Percentiles rank a stretch among this genome's conserved stretches.
phyloP scores from a whole-genome alignment of 2,113 vertebrate genomes.

The Oncorhynchus gorbuscha region DNA sequence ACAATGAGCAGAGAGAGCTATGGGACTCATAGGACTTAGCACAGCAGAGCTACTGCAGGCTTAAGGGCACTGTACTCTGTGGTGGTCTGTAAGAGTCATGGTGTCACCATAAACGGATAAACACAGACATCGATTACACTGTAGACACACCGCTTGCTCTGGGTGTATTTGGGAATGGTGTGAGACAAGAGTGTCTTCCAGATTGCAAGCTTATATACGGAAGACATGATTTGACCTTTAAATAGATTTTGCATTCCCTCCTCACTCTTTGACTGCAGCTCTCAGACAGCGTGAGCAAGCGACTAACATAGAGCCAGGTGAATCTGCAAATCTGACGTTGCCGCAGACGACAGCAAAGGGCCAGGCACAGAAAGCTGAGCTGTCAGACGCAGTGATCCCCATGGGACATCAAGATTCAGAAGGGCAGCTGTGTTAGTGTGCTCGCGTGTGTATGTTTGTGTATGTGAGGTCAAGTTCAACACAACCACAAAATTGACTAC shows the following conservation, averaged over 20 bases:
- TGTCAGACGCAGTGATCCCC: slow-evolving; percentile 20
- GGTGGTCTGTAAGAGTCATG: background rate
- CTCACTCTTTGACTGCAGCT: background rate
- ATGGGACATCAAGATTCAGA: slow-evolving; percentile 17
- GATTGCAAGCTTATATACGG: background rate
- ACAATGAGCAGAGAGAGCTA: slow-evolving; percentile 65
- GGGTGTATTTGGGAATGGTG: too few species aligned
- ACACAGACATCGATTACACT: background rate
- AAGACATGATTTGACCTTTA: background rate
- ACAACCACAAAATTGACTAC: background rate
- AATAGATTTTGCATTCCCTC: background rate
- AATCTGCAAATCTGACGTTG: background rate
- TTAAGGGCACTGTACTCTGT: slow-evolving; percentile 26
- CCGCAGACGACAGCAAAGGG: background rate
- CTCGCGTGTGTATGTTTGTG: background rate
- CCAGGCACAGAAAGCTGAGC: slow-evolving; percentile 11
- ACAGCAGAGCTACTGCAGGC: slow-evolving; percentile 25
- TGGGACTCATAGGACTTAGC: slow-evolving; percentile 59
- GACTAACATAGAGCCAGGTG: background rate
- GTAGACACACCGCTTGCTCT: too few species aligned
- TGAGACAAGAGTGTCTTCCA: background rate
- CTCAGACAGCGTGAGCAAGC: too few species aligned
- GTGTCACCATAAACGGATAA: background rate
- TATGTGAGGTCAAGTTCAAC: background rate
- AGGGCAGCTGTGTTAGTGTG: slow-evolving; percentile 1